These are phyloP conservation scores for Pachypsylla venusta DNA, from an alignment of 1,140 invertebrate genomes.

Conservation along the genomic window DNA sequence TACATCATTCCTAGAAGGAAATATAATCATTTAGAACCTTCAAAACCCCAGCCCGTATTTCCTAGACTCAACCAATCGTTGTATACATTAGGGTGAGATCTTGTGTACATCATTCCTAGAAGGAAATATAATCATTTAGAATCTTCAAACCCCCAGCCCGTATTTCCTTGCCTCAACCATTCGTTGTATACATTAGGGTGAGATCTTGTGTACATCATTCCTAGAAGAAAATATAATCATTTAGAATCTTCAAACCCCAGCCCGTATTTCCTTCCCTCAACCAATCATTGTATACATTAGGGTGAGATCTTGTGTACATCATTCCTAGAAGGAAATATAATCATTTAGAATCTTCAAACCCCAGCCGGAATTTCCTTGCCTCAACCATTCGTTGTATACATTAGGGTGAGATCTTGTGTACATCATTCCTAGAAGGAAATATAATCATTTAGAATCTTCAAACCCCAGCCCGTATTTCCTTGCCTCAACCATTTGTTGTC, in stretches of 20 bases:
- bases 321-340: constrained; percentile 42
- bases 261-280: constrained; percentile 40
- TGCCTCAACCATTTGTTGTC: constrained; percentile 46
- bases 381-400: constrained; percentile 52
- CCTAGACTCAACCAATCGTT: constrained; percentile 47
- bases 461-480: too few species aligned
- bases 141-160: constrained; percentile 48
- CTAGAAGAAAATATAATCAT: too few species aligned
- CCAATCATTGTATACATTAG: constrained; percentile 50
- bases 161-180: constrained; percentile 46
- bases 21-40: too few species aligned
- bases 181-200: constrained; percentile 46
- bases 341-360: constrained; percentile 44
- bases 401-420: constrained; percentile 45
- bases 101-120: constrained; percentile 49
- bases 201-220: constrained; percentile 53
- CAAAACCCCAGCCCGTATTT: constrained; percentile 47
- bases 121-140: too few species aligned
- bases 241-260: constrained; percentile 34
- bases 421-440: constrained; percentile 47
- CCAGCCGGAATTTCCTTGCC: constrained; percentile 45
- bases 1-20: constrained; percentile 49
- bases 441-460: constrained; percentile 22
- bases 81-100: constrained; percentile 47
- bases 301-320: constrained; percentile 50